These are phyloP conservation scores for Pyrgus malvae DNA, from an alignment of 2,888 invertebrate species.

Conservation along the genomic window DNA sequence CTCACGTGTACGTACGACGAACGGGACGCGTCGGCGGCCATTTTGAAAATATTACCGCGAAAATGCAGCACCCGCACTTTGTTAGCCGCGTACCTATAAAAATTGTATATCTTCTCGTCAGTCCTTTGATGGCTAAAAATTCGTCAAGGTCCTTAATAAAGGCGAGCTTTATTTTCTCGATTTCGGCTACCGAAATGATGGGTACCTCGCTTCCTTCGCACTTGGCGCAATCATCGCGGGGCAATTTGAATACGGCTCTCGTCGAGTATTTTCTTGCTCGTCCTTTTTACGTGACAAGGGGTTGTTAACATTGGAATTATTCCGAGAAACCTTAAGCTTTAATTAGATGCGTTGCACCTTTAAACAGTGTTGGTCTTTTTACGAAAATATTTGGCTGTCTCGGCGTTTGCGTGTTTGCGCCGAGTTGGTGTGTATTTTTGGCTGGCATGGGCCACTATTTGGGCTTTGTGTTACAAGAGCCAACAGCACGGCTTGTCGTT, in stretches of 20 bases:
- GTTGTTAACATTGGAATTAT: conserved; percentile 45
- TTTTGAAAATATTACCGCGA: conserved; percentile 47
- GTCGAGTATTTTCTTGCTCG: conserved; percentile 39
- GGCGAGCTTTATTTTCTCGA: conserved; percentile 45
- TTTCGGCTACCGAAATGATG: conserved; percentile 62
- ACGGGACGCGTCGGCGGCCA: conserved; percentile 49
- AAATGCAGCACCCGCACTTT: conserved; percentile 39
- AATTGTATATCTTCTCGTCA: conserved; percentile 35
- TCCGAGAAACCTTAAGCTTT: conserved; percentile 48
- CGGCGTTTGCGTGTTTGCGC: conserved; percentile 30
- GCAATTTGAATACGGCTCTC: conserved; percentile 58
- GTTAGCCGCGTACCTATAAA: conserved; percentile 33
- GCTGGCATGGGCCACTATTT: conserved; percentile 36
- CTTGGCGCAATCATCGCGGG: conserved; percentile 51
- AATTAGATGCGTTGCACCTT: conserved; percentile 41
- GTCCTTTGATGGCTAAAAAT: conserved; percentile 47
- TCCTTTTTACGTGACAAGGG: conserved; percentile 49
- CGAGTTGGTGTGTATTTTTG: conserved; percentile 34
- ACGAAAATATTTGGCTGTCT: conserved; percentile 35
- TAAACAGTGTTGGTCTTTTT: conserved; percentile 25
- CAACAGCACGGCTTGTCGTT: conserved; percentile 37
- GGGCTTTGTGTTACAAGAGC: conserved; percentile 40
- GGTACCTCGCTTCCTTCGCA: conserved; percentile 59
- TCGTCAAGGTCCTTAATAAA: conserved; percentile 52
- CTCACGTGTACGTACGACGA: conserved; percentile 44